A percentile compares a stretch with the other conserved stretches of the same genome.
phyloP scores from a whole-genome alignment of 2,113 vertebrate species.

The Corydoras sp. region DNA sequence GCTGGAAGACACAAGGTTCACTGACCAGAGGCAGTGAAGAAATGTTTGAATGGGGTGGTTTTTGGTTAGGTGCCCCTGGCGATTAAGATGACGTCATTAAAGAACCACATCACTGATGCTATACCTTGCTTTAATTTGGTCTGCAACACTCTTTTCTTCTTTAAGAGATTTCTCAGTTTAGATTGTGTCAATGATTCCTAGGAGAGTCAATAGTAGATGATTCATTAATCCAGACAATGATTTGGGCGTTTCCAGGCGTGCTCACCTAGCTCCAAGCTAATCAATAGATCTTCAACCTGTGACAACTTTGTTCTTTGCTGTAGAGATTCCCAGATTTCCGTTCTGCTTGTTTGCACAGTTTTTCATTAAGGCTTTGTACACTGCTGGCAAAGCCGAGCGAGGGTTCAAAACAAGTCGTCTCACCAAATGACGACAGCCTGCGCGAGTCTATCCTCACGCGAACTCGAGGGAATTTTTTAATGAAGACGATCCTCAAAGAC shows the following conservation, averaged over 20 bases:
- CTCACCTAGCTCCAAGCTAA: slow-evolving; percentile 21
- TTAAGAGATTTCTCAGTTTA: slow-evolving; percentile 16
- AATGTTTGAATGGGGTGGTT: not conserved
- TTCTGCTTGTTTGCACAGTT: not conserved
- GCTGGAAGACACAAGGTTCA: slow-evolving; percentile 6
- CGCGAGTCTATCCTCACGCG: not conserved
- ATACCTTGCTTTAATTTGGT: no score
- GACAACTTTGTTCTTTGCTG: slow-evolving; percentile 19
- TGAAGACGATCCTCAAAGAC: slow-evolving; percentile 12
- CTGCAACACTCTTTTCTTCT: no score
- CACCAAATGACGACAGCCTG: not conserved
- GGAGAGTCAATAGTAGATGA: slow-evolving; percentile 42
- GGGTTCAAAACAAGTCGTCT: not conserved
- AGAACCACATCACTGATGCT: not conserved
- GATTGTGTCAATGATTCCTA: slow-evolving; percentile 48
- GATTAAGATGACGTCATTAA: not conserved
- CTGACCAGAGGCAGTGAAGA: not conserved
- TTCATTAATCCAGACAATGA: slow-evolving; percentile 41
- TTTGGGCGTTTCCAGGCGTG: slow-evolving; percentile 37
- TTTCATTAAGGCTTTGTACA: not conserved
- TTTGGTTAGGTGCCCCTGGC: not conserved
- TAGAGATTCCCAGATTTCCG: slow-evolving; percentile 7
- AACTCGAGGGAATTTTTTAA: not conserved
- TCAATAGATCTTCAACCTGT: slow-evolving; percentile 32
- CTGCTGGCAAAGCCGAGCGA: not conserved